Conservation (phyloP, 1,140 invertebrate species). For the Orchestia grillus region DNA sequence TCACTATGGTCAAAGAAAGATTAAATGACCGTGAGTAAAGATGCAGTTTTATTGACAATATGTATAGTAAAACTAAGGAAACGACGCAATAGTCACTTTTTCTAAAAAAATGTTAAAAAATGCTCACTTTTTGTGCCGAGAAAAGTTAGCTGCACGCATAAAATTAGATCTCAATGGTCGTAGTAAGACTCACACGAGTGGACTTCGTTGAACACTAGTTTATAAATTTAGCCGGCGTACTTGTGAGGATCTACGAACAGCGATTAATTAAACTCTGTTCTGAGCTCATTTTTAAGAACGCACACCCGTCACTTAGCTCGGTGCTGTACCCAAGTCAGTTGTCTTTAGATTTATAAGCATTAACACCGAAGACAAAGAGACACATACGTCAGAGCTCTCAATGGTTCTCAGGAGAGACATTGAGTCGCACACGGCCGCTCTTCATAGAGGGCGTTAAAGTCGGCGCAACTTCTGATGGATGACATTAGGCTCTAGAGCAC, state of each 20-base stretch:
- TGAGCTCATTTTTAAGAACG: not conserved
- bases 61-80: not conserved
- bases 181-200: not conserved
- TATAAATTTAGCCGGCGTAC: not conserved
- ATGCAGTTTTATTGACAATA: not conserved
- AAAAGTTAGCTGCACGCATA: not conserved
- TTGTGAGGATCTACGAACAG: not conserved
- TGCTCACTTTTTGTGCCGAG: not conserved
- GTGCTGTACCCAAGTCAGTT: not conserved
- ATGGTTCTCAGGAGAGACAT: conserved; percentile 41
- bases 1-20: not conserved
- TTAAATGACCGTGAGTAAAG: not conserved
- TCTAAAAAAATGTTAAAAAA: not conserved
- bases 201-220: no score
- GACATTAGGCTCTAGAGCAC: not conserved
- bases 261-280: not conserved
- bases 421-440: not conserved
- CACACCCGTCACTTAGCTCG: not conserved
- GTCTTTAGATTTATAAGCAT: not conserved
- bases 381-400: conserved; percentile 15
- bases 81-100: not conserved
- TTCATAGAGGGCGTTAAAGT: conserved; percentile 52
- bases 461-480: conserved; percentile 41
- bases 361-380: not conserved
- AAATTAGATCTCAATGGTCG: not conserved